Evolutionary conservation across 2,113 vertebrate genomes (phyloP), one percentile per base, ranked within the genome.

Genomic region (Acanthochromis polyacanthus): DNA sequence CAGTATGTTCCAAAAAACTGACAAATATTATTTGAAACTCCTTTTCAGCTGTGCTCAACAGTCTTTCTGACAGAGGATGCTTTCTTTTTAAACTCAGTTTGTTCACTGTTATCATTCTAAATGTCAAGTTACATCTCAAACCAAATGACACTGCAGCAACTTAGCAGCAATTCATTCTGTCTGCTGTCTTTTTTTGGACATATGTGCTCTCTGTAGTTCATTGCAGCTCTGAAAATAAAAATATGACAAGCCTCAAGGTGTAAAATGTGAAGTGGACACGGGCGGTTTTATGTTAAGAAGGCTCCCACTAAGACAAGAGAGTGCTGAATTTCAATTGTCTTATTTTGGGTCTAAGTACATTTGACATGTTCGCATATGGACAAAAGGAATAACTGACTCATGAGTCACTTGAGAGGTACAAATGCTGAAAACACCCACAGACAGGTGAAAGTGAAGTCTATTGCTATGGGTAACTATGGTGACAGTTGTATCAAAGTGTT

Each of bases 391-490:
- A 0, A 20, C 25, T 58, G 20, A 57, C 10, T 36, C 28, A 32
- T 70, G 19, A 55, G 22, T 19, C 52, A 53, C 51, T 57, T n/a
- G 22, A 60, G 19, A 60, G 19, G 60, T 36, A 45, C 17, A 50
- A 71, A 55, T 50, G 10, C 40, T 64, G 65, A 25, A 70, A 81
- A 66, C 38, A 25, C 2, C 0, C 4, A 60, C 57, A 76, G 32
- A 78, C 22, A 65, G 14, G 57, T 66, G 62, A 53, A 23, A 43
- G 2, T 38, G 1, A 11, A 48, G 16, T n/a, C 40, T 28, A 8
- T 76, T 67, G 28, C 65, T 9, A 22, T 5, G 4, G 19, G 61
- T 48, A 77, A 72, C 57, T 72, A 43, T 67, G 62, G 32, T 19
- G 45, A 78, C 57, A 46, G 11, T 55, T 70, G 22, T 10, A 28